These are phyloP conservation scores for Drosophila nr. perissopoda DNA, from an alignment of 2,888 invertebrate genomes.

Conservation along the genomic window DNA sequence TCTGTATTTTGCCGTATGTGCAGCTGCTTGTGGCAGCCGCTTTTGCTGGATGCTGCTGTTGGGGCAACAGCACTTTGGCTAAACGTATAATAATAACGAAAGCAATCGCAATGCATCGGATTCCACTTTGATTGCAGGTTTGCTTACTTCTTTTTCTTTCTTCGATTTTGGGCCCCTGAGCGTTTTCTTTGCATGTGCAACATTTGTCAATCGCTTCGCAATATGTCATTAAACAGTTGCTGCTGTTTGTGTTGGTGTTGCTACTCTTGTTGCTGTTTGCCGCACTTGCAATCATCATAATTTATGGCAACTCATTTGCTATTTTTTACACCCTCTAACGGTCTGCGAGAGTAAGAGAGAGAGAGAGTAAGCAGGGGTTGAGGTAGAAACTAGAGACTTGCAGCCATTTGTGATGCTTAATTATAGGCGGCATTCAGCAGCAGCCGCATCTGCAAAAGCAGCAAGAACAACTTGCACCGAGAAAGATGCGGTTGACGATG, in stretches of 20 bases:
- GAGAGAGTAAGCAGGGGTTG: background rate
- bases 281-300: conserved; percentile 82
- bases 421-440: conserved; percentile 46
- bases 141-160: conserved; percentile 1
- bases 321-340: conserved; percentile 58
- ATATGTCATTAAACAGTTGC: conserved; percentile 83
- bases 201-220: conserved; percentile 74
- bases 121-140: conserved; percentile 27
- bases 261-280: conserved; percentile 20
- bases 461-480: background rate
- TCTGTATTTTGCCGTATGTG: background rate
- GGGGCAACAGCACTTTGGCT: conserved; percentile 12
- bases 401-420: conserved; percentile 51
- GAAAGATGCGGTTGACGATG: conserved; percentile 30
- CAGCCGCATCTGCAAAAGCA: background rate
- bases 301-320: conserved; percentile 82
- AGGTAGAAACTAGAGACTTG: conserved; percentile 12
- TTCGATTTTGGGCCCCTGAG: conserved; percentile 20
- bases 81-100: conserved; percentile 28
- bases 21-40: conserved; percentile 12
- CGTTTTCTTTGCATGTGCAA: conserved; percentile 51
- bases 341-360: conserved; percentile 2
- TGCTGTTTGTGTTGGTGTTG: conserved; percentile 44
- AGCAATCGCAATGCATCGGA: conserved; percentile 16
- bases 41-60: conserved; percentile 1